These are phyloP conservation scores for Pseudococcus longispinus DNA, from an alignment of 2,888 invertebrate genomes.

Conservation along the genomic window DNA sequence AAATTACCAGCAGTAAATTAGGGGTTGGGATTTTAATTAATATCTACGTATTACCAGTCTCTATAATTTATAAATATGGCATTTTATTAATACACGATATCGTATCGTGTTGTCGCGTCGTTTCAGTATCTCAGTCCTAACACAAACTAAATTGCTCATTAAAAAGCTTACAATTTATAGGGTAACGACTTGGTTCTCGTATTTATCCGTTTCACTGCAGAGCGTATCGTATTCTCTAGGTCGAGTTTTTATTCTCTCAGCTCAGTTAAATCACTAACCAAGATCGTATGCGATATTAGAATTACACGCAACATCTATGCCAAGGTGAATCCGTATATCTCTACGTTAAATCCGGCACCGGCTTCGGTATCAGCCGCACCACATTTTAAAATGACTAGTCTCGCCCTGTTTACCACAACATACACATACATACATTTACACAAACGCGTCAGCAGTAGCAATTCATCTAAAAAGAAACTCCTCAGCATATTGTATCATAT, in stretches of 20 bases:
- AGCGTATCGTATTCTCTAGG: conserved; percentile 1
- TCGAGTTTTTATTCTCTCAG: background rate
- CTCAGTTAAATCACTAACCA: background rate
- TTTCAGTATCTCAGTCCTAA: background rate
- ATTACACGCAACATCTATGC: background rate
- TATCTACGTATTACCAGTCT: conserved; percentile 18
- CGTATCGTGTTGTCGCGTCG: background rate
- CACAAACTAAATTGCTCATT: background rate
- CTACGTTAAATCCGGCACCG: background rate
- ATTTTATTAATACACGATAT: background rate
- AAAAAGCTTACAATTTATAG: conserved; percentile 6
- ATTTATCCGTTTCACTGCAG: background rate
- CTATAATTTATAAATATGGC: conserved; percentile 38
- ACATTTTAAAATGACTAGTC: conserved; percentile 13
- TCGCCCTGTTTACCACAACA: background rate
- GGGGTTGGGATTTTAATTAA: background rate
- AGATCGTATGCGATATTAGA: background rate
- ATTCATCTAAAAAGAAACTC: background rate
- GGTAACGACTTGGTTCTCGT: conserved; percentile 11
- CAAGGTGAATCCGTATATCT: background rate
- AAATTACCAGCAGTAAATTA: background rate
- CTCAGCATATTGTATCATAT: background rate
- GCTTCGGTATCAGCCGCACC: background rate
- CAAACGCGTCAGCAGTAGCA: background rate
- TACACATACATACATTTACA: background rate